Evolutionary conservation across 1,140 invertebrate genomes (phyloP).

Genomic region (Medauroidea extradentata): DNA sequence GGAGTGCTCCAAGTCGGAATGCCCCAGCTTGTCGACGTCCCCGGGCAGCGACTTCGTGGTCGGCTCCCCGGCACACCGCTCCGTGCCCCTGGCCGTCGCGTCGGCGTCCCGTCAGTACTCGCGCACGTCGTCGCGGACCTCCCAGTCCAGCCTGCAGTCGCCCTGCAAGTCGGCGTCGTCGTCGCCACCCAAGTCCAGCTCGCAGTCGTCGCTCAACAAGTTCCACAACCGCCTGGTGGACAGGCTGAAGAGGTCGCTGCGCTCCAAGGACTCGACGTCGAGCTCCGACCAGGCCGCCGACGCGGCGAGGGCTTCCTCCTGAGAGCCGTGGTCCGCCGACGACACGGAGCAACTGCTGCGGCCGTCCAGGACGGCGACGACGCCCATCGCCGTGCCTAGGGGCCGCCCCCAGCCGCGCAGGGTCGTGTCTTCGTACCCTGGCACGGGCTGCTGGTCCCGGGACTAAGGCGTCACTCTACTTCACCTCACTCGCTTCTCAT

Average conservation of each 20-base stretch:
- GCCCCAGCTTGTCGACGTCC: conserved; percentile 64
- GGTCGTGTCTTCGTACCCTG: background rate
- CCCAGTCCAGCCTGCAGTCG: conserved; percentile 53
- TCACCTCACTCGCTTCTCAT: too few relatives aligned
- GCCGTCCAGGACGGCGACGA: background rate
- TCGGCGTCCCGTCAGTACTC: conserved; percentile 51
- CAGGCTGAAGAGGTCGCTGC: conserved; percentile 71
- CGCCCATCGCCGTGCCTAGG: background rate
- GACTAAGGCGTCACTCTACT: too few relatives aligned
- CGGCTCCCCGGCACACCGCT: conserved; percentile 57
- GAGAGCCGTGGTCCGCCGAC: background rate
- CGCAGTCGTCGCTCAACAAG: conserved; percentile 64
- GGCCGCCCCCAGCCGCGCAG: background rate
- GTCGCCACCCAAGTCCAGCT: conserved; percentile 55
- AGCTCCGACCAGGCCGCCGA: conserved; percentile 27
- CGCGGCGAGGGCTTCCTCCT: conserved; percentile 5
- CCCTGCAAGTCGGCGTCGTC: conserved; percentile 52
- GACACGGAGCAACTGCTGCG: background rate
- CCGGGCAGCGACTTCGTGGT: conserved; percentile 60
- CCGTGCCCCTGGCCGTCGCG: conserved; percentile 52
- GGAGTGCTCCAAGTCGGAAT: conserved; percentile 73
- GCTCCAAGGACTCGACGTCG: conserved; percentile 56
- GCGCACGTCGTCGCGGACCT: conserved; percentile 53
- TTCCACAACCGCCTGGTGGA: conserved; percentile 80
- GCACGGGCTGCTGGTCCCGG: background rate